A percentile compares a stretch with the other conserved stretches of the same genome.
Conservation (phyloP, 2,797 vertebrate genomes). For the Babyrousa celebensis region DNA sequence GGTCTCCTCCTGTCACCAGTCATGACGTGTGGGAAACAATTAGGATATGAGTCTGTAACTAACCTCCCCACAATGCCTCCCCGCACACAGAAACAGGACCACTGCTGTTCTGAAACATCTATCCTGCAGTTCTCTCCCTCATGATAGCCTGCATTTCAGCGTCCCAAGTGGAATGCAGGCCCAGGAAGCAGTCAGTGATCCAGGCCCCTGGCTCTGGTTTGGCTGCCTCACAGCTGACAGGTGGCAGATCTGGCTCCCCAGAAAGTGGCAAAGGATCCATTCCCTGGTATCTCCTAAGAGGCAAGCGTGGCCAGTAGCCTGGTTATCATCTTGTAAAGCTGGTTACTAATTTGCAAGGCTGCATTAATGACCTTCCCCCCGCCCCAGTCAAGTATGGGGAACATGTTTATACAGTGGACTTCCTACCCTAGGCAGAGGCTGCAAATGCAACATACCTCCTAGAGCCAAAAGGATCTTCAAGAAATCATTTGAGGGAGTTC, state of each 20-base stretch:
- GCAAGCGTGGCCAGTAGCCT: neutral
- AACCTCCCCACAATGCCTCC: neutral
- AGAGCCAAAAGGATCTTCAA: neutral
- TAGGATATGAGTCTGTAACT: neutral
- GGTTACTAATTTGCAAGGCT: constrained; percentile 53
- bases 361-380: neutral
- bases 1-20: neutral
- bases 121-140: neutral
- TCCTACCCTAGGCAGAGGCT: neutral
- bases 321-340: constrained; percentile 27
- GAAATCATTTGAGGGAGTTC: neutral
- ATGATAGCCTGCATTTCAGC: neutral
- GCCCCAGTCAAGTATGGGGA: neutral
- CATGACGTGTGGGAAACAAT: neutral
- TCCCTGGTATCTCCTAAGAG: neutral
- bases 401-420: neutral
- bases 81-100: neutral
- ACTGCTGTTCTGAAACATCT: neutral
- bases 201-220: neutral
- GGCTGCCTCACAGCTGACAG: neutral
- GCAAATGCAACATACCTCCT: neutral
- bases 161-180: neutral
- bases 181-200: neutral
- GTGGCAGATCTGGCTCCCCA: neutral
- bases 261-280: neutral